A percentile compares a stretch with the other conserved stretches of the same genome.
Evolutionary conservation across 2,113 vertebrate species (phyloP).

Genomic region (Falcunculus frontatus): DNA sequence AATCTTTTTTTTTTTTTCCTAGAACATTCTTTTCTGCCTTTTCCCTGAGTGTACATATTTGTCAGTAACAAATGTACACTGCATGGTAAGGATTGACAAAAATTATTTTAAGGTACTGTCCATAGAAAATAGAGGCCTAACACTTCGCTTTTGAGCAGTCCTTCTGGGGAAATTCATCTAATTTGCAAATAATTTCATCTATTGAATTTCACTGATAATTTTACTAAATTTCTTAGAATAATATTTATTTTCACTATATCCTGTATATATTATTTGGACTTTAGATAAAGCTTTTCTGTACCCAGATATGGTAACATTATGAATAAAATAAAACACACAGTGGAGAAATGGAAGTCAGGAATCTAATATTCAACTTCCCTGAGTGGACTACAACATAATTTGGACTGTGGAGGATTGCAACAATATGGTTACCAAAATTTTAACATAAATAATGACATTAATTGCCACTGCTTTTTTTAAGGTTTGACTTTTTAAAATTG

Average conservation of each 20-base stretch:
- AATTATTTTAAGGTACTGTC: not conserved
- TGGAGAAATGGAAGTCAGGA: not conserved
- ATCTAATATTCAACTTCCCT: not conserved
- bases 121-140: not conserved
- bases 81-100: accelerated
- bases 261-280: not conserved
- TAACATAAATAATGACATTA: not conserved
- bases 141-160: not conserved
- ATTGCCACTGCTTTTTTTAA: accelerated
- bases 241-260: not conserved
- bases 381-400: not conserved
- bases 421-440: not conserved
- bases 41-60: not conserved
- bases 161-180: not conserved
- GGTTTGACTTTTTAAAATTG: not conserved
- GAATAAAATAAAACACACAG: not conserved
- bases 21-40: not conserved
- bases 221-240: not conserved
- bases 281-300: not conserved
- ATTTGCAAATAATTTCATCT: not conserved
- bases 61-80: not conserved
- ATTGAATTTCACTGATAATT: not conserved
- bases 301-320: not conserved
- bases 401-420: not conserved
- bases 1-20: not conserved